phyloP scores from a whole-genome alignment of 2,113 vertebrate genomes.

The Sebastes fasciatus region DNA sequence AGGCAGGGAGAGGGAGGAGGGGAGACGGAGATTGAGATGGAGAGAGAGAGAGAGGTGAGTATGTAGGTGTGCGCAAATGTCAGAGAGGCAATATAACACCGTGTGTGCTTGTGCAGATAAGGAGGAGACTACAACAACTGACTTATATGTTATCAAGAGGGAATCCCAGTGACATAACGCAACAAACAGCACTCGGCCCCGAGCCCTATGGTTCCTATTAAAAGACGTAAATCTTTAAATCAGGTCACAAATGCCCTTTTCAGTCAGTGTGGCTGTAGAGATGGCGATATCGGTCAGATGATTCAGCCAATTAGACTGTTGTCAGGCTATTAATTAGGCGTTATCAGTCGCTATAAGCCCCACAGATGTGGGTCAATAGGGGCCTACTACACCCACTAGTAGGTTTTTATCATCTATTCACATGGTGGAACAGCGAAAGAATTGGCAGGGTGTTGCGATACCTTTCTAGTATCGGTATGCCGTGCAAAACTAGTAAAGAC shows the following conservation, averaged over 20 bases:
- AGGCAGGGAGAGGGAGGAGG: slow-evolving; percentile 25
- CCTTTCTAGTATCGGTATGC: no score
- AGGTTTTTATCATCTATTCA: no score
- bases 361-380: no score
- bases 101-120: slow-evolving; percentile 1
- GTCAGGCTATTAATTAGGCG: no score
- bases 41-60: slow-evolving; percentile 31
- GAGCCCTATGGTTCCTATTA: neutral
- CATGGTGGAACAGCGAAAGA: no score
- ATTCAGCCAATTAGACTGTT: no score
- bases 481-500: no score
- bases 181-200: neutral
- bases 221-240: neutral
- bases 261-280: neutral
- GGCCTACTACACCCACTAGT: no score
- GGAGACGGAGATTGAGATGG: slow-evolving; percentile 25
- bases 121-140: neutral
- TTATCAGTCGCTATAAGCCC: no score
- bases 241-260: neutral
- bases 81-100: neutral
- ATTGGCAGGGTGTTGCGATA: no score
- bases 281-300: neutral
- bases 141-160: neutral
- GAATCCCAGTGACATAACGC: slow-evolving; percentile 3
- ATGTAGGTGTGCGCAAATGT: slow-evolving; percentile 24